These are phyloP conservation scores for Mantis religiosa DNA, from an alignment of 2,888 invertebrate genomes.

Conservation along the genomic window DNA sequence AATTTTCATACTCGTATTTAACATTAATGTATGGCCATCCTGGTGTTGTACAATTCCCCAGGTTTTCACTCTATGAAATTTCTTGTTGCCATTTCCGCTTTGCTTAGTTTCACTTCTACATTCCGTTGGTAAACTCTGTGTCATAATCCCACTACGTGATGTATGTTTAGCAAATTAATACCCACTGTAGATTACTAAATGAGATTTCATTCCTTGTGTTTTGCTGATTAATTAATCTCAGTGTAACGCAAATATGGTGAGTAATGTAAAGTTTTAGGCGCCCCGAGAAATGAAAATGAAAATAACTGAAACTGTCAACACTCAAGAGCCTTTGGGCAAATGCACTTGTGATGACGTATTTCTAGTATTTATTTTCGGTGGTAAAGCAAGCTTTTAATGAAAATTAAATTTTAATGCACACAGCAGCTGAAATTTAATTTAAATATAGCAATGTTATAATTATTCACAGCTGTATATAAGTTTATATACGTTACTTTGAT, in stretches of 20 bases:
- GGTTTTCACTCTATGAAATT: too few species aligned
- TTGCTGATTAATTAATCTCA: not conserved
- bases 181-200: not conserved
- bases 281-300: not conserved
- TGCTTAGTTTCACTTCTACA: not conserved
- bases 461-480: too few species aligned
- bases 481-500: too few species aligned
- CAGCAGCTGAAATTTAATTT: not conserved
- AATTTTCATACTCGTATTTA: too few species aligned
- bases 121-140: not conserved
- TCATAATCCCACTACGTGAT: not conserved
- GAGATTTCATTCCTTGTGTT: not conserved
- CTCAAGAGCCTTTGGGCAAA: not conserved
- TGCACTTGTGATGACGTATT: not conserved
- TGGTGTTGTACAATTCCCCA: too few species aligned
- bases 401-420: not conserved
- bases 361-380: not conserved
- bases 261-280: not conserved
- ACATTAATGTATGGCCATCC: too few species aligned
- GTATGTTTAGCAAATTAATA: not conserved
- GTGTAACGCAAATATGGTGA: not conserved
- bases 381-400: not conserved
- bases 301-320: not conserved
- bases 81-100: not conserved
- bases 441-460: not conserved